These are phyloP conservation scores for Chaetura pelagica DNA, from an alignment of 2,113 vertebrate species.

Conservation along the genomic window DNA sequence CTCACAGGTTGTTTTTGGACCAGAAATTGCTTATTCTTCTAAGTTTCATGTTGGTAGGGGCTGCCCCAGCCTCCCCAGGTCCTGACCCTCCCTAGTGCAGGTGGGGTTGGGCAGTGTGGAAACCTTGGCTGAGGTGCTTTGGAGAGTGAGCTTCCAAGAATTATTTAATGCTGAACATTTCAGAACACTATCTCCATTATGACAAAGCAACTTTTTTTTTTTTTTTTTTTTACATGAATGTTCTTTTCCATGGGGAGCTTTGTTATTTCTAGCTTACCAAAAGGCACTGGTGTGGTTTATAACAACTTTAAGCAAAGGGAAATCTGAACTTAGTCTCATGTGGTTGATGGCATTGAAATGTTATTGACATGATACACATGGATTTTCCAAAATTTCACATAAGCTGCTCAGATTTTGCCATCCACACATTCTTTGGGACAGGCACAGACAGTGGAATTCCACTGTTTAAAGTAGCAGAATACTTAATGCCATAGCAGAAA, in stretches of 20 bases:
- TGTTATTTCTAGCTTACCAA: background rate
- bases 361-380: background rate
- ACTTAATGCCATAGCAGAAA: background rate
- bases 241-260: background rate
- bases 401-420: background rate
- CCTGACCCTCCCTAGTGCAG: background rate
- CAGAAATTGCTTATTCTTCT: slow-evolving; percentile 5
- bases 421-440: background rate
- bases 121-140: background rate
- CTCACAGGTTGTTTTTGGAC: background rate
- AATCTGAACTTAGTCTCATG: background rate
- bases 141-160: background rate
- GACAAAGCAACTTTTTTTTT: background rate
- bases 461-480: background rate
- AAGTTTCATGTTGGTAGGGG: background rate
- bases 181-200: background rate
- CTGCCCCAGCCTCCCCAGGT: background rate
- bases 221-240: background rate
- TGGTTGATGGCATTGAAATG: background rate
- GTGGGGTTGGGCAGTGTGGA: background rate
- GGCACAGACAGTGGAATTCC: background rate
- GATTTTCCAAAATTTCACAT: background rate
- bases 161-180: background rate
- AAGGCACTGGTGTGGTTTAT: background rate
- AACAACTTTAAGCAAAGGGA: background rate